Conservation (phyloP, 1,140 invertebrate genomes). For the Drosophila pseudoananassae region DNA sequence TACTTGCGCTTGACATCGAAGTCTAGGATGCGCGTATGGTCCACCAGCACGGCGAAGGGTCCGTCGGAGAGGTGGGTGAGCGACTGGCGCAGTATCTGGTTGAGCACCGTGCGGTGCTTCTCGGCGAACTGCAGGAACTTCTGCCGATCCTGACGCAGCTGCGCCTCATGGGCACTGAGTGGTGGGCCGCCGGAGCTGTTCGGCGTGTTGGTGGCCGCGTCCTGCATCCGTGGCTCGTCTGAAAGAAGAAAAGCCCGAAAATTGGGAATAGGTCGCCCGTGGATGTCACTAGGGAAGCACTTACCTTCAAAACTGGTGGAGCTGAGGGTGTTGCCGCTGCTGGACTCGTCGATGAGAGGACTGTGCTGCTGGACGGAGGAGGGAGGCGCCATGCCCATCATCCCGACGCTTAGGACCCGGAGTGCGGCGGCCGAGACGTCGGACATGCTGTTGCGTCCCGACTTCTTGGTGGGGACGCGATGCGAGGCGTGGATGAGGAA, state of each 20-base stretch:
- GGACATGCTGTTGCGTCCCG: constrained; percentile 46
- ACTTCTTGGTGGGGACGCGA: constrained; percentile 77
- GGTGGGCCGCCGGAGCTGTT: constrained; percentile 5
- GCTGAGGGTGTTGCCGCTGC: constrained; percentile 44
- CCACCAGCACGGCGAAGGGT: constrained; percentile 95
- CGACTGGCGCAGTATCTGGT: constrained; percentile 95
- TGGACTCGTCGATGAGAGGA: constrained; percentile 52
- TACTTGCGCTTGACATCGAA: constrained; percentile 97
- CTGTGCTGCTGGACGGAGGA: constrained; percentile 31
- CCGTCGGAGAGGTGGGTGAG: constrained; percentile 93
- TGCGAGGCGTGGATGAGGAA: constrained; percentile 93
- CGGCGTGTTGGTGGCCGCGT: constrained; percentile 38
- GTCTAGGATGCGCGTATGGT: constrained; percentile 95
- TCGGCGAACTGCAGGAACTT: constrained; percentile 95
- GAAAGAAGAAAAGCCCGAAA: background rate
- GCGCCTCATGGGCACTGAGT: constrained; percentile 57
- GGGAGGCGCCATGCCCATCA: constrained; percentile 13
- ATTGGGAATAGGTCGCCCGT: no score
- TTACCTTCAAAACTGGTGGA: constrained; percentile 53
- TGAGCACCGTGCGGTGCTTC: constrained; percentile 95
- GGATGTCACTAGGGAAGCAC: background rate
- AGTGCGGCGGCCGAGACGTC: background rate
- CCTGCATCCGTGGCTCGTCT: constrained; percentile 63
- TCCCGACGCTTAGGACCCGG: background rate
- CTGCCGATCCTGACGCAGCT: constrained; percentile 85